Evolutionary conservation across 2,797 vertebrate genomes (phyloP).

Genomic region (Acanthurus lineatus): DNA sequence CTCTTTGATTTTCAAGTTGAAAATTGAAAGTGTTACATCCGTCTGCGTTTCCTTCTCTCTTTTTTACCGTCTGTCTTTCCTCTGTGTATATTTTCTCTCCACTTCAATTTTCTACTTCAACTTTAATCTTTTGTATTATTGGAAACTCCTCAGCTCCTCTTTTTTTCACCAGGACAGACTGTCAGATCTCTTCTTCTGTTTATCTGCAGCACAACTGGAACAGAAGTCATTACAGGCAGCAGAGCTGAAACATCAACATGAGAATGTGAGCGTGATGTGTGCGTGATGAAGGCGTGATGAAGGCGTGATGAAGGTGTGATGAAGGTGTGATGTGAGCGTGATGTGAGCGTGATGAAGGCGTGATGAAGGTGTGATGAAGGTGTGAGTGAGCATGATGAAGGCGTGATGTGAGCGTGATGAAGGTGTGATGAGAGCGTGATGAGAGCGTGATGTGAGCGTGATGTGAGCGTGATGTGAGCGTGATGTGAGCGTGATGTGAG

Average conservation of each 20-base stretch:
- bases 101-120: conserved; percentile 35
- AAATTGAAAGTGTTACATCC: conserved; percentile 29
- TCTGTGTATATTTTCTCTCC: conserved; percentile 13
- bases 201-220: background rate
- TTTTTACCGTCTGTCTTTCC: conserved; percentile 31
- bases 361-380: too few species aligned
- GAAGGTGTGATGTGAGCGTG: too few species aligned
- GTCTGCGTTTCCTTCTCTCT: too few species aligned
- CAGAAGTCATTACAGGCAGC: background rate
- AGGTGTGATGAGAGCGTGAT: too few species aligned
- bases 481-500: too few species aligned
- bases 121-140: conserved; percentile 34
- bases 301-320: too few species aligned
- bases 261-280: background rate
- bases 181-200: background rate
- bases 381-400: too few species aligned
- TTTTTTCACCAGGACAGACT: background rate
- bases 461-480: too few species aligned
- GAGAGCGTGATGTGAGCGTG: too few species aligned
- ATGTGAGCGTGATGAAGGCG: too few species aligned
- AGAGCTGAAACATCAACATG: background rate
- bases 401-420: too few species aligned
- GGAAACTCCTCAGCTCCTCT: conserved; percentile 8
- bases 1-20: conserved; percentile 40
- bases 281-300: too few species aligned